Evolutionary conservation across 2,113 vertebrate species (phyloP), one percentile per base, ranked within the genome.

Genomic region (Mionectes macconnelli): DNA sequence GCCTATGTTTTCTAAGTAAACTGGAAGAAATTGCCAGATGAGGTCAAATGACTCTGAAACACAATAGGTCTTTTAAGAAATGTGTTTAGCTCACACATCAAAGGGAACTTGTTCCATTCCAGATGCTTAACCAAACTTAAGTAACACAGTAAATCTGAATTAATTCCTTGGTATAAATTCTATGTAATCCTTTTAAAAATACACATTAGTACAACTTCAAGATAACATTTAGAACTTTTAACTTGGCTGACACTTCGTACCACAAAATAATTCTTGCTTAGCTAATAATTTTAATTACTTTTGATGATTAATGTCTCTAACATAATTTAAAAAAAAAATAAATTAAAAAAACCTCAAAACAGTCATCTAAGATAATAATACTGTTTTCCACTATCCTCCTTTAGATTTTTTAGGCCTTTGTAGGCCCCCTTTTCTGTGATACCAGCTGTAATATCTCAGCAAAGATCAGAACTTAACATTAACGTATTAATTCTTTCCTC

Each of bases 1-100:
- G 67, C 19, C 78, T 59, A 55, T 67, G 69, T 91, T 95, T 92
- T 84, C 91, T 90, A 95, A 96, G 91, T 77, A 93, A 97, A 97
- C 85, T 95, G 55, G 57, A 90, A 94, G 74, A 79, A 83, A 66
- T 55, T 94, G 92, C 78, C 95, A 96, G 77, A 94, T 91, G 42
- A 89, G 57, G 87, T 96, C 94, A 97, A 93, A 89, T 78, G 92
- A 87, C 77, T 76, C 62, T 37, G 50, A 75, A 94, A 90, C 70
- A 95, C 93, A 97, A 93, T 20, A 82, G 60, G 33, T 64, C 84
- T 89, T 97, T 94, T 37, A 75, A 88, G 59, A 90, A 88, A 62
- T 37, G 35, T 76, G 49, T 90, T 93, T 88, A 85, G 74, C 49
- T 89, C 85, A 70, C 27, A 69, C 37, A 68, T 60, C 74, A 85